Evolutionary conservation across 2,797 vertebrate species (phyloP).

Genomic region (Leptoclinus maculatus): DNA sequence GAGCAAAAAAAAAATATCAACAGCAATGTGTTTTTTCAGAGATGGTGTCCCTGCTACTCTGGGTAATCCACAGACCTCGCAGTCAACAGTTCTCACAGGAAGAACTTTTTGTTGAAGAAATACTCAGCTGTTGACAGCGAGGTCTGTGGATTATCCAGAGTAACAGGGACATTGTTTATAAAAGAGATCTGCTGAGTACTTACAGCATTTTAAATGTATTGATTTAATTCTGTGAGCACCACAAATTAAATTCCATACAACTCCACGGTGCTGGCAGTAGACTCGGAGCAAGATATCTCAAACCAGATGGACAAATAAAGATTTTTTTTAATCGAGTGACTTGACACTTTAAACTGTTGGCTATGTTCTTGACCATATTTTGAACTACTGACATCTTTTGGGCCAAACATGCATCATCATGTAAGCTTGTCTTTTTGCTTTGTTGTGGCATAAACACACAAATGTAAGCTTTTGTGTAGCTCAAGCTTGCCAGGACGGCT

Average conservation of each 20-base stretch:
- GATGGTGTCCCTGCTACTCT: not conserved
- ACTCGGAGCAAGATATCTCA: not conserved
- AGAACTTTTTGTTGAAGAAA: slow-evolving; percentile 20
- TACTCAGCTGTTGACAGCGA: slow-evolving; percentile 3
- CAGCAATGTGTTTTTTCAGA: not conserved
- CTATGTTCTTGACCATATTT: not conserved
- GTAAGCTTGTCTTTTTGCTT: slow-evolving; percentile 24
- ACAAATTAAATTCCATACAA: not conserved
- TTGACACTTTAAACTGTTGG: not conserved
- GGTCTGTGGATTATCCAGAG: slow-evolving; percentile 34
- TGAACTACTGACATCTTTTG: not conserved
- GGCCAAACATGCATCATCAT: slow-evolving; percentile 15
- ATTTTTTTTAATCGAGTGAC: not conserved
- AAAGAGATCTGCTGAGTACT: not conserved
- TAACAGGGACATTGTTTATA: slow-evolving; percentile 1
- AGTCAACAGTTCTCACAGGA: slow-evolving; percentile 30
- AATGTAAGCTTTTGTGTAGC: slow-evolving; percentile 21
- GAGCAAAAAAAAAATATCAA: not conserved
- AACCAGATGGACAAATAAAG: not conserved
- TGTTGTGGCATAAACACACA: slow-evolving; percentile 18
- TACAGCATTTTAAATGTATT: not conserved
- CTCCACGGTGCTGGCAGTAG: not conserved
- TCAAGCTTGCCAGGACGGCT: slow-evolving; percentile 6
- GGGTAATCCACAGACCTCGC: slow-evolving; percentile 27
- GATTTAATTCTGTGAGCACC: slow-evolving; percentile 5